Percentiles rank a stretch among this genome's conserved stretches.
Evolutionary conservation across 2,113 vertebrate species (phyloP).

Genomic region (Lepus europaeus): DNA sequence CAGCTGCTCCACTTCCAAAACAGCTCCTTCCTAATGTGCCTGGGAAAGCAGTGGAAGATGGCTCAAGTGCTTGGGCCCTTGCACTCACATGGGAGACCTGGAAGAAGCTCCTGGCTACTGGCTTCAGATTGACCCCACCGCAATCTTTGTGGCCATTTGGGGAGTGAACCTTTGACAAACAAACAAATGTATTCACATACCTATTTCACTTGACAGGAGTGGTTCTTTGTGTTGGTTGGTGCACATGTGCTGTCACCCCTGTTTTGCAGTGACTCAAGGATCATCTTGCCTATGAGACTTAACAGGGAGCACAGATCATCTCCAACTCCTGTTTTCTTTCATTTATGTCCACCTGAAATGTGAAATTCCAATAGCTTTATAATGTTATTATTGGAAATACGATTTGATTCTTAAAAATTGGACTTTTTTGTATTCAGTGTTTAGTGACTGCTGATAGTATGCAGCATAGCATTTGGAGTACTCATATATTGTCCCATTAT

Average conservation of each 20-base stretch:
- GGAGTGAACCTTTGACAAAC: no score
- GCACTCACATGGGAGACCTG: no score
- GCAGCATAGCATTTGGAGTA: background rate
- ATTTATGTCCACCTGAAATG: background rate
- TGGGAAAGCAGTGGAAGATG: no score
- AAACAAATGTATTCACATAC: background rate
- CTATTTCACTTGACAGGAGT: background rate
- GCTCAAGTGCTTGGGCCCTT: no score
- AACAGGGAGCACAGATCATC: background rate
- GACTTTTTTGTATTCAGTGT: background rate
- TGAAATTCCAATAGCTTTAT: background rate
- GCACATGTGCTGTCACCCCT: background rate
- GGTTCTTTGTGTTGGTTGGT: background rate
- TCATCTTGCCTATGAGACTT: background rate
- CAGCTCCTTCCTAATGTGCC: no score
- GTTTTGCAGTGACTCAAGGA: background rate
- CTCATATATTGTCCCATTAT: background rate
- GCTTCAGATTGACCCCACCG: no score
- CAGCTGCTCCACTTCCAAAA: no score
- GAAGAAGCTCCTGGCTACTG: no score
- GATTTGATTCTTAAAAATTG: slow-evolving; percentile 7
- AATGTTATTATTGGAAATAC: background rate
- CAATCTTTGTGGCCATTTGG: no score
- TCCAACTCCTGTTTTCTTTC: slow-evolving; percentile 8
- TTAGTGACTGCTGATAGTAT: background rate